Base-by-base conservation (phyloP, 2,113 vertebrate species). In the Stercorarius parasiticus region DNA sequence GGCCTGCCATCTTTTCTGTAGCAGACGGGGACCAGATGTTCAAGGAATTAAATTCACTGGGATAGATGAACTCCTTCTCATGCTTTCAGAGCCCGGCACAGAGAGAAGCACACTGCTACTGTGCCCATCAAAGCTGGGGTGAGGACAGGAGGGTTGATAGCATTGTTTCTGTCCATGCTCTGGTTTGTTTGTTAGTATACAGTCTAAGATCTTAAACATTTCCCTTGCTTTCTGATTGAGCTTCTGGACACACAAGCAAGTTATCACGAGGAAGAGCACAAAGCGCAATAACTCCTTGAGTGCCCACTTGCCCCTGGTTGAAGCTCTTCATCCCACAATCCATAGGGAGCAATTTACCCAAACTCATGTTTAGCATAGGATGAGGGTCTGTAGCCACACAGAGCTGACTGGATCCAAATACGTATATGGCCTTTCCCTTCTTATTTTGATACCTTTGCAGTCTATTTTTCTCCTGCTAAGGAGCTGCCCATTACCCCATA, bases 1-100 rank as follows among this genome's bases (percentile, higher is more conserved):
- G 95, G 69, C 45, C 76, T 77, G n/a, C 64, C 77, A 73, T 91
- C 83, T 88, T 95, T 80, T 52, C 77, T 62, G 36, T 21, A 62
- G 80, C 89, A 94, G 93, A 94, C 15, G 6, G 90, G 73, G 69
- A 95, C 69, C 90, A 96, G 92, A 91, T 96, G 95, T 91, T 93
- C 4, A 6, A 94, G 73, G 72, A 95, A 91, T 91, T 86, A 77
- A 94, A 91, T 87, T 89, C 73, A 47, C 25, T 59, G 73, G 90
- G 73, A 74, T 40, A 73, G 83, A 34, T 91, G 67, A 96, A 88
- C 9, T 71, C 36, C 58, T 70, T 56, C 53, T 62, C 34, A 5
- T 43, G 67, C 65, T 72, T 89, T 83, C 55, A 56, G 76, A 93
- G 76, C 76, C 34, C 10, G 1, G 34, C 64, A 64, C 55, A 80